Base-by-base conservation (phyloP, 2,113 vertebrate genomes). In the Scomber japonicus region DNA sequence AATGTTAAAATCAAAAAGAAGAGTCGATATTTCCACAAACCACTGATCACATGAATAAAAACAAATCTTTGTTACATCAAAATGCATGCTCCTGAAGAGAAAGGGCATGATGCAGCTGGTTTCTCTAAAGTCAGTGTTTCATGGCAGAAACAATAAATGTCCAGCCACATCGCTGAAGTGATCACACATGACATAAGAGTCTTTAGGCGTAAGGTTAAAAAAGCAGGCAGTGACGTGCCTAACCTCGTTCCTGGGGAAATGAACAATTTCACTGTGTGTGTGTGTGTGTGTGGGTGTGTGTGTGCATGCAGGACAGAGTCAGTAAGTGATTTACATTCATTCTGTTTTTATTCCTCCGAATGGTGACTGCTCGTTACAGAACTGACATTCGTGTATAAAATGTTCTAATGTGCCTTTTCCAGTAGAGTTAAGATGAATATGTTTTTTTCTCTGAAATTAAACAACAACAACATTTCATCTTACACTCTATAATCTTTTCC, bases 171-270 rank as follows among this genome's bases (percentile, higher is more conserved):
- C 59, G 86, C 86, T 95, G 94, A 94, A 94, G 84, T 93, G 93
- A 95, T 95, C 91, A 90, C 88, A 93, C 80, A 89, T 94, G 93
- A 95, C 94, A 95, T 90, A 87, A 83, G 89, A 94, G 92, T 93
- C 94, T 93, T 92, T 89, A 94, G 92, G 93, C 93, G 94, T 89
- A 93, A 92, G 93, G 91, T 93, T 92, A 94, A 91, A 94, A 94
- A 93, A 91, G 35, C 90, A 95, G 87, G 77, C 84, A 66, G 84
- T 95, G 93, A 94, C 90, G 82, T 95, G 93, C 88, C 90, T 90
- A 93, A 93, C 92, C 91, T 91, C 81, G 75, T 90, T 94, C 90
- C 91, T 86, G 90, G 88, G 89, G 88, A 93, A 92, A 92, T 88
- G 72, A 90, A 92, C 82, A 86, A 71, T 90, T 88, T 89, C 81